Evolutionary conservation across 2,888 invertebrate genomes (phyloP).

Genomic region (Colostygia pectinataria): DNA sequence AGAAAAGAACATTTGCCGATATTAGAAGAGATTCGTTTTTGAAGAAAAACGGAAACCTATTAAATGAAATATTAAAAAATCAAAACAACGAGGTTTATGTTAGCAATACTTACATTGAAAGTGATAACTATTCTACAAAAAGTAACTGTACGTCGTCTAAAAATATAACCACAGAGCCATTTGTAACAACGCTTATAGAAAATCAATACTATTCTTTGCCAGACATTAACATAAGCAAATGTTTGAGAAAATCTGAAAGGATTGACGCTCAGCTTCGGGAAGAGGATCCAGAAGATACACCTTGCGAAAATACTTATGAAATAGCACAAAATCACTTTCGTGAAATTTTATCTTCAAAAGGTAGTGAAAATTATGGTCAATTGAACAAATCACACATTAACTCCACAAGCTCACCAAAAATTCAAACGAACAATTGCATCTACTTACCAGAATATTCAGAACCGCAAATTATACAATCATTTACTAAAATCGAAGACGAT

Average conservation of each 20-base stretch:
- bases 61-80: slow-evolving; percentile 60
- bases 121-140: slow-evolving; percentile 65
- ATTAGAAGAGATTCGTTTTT: slow-evolving; percentile 65
- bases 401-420: slow-evolving; percentile 43
- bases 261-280: slow-evolving; percentile 87
- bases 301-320: slow-evolving; percentile 73
- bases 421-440: slow-evolving; percentile 48
- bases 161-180: slow-evolving; percentile 78
- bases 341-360: slow-evolving; percentile 64
- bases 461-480: slow-evolving; percentile 62
- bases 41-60: slow-evolving; percentile 63
- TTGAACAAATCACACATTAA: slow-evolving; percentile 60
- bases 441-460: slow-evolving; percentile 62
- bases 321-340: slow-evolving; percentile 71
- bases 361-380: slow-evolving; percentile 68
- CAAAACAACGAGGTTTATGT: slow-evolving; percentile 66
- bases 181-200: slow-evolving; percentile 80
- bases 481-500: slow-evolving; percentile 73
- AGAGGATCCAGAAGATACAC: slow-evolving; percentile 72
- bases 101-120: slow-evolving; percentile 69
- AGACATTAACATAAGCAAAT: slow-evolving; percentile 87
- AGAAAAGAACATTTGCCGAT: slow-evolving; percentile 82
- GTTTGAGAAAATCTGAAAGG: slow-evolving; percentile 86
- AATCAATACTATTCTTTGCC: slow-evolving; percentile 89
- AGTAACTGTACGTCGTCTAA: slow-evolving; percentile 67